Evolutionary conservation across 1,140 invertebrate genomes (phyloP), one percentile per base, ranked within the genome.

Genomic region (Sminthurides bifidus): DNA sequence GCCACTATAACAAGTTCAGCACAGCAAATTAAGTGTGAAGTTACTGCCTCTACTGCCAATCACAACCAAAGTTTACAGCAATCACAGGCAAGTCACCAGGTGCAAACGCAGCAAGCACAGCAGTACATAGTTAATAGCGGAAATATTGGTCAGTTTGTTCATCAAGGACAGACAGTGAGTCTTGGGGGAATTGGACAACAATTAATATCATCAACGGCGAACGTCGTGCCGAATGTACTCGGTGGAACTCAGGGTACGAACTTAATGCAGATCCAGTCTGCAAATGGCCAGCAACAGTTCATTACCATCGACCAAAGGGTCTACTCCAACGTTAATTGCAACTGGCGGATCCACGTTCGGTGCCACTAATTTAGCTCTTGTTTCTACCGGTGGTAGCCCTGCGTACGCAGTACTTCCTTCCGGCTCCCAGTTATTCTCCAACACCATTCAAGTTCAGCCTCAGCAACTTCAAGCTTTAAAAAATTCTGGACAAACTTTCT

Each of bases 361-460:
- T 2, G n/a, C 44, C 15, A 38, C 31, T 12, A 61, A 59, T 52
- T 33, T 65, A 17, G 57, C 57, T 26, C 46, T 65, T 23, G 59
- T 61, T 19, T 50, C 61, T n/a, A 56, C 60, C 17, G 60, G 55
- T 27, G 60, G 60, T 14, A 54, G 41, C n/a, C 59, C 59, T 1
- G 59, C 58, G 4, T 65, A 61, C 44, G 52, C 54, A 17, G 57
- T 65, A 15, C 24, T 59, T 12, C 59, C 59, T 12, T 45, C 59
- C 2, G 45, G 45, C 15, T 33, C 54, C 2, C 54, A 55, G 19
- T 40, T 65, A 12, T 58, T 65, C 40, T 50, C 59, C 4, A 61
- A 59, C 53, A 44, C 59, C 44, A 60, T 65, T 38, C 54, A 52
- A 30, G 43, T 54, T 38, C 63, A 65, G 41, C 59, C 59, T n/a